A percentile compares a stretch with the other conserved stretches of the same genome.
Conservation (phyloP, 2,888 invertebrate genomes). For the Plagiodera versicolora region DNA sequence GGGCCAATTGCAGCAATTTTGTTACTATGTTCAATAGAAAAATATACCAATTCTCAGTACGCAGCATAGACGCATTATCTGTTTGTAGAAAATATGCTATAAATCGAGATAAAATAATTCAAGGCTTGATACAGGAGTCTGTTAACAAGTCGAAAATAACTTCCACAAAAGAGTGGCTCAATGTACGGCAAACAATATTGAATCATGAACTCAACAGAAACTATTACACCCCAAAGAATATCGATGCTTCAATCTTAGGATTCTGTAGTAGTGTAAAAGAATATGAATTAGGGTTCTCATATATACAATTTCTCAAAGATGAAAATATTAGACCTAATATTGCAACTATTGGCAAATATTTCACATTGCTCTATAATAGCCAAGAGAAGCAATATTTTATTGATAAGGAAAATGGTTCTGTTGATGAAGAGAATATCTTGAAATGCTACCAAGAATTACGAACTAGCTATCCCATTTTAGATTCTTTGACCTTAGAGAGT, state of each 20-base stretch:
- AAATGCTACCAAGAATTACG: constrained; percentile 51
- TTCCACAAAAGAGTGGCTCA: constrained; percentile 35
- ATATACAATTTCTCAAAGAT: constrained; percentile 59
- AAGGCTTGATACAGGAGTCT: not conserved
- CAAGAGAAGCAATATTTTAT: constrained; percentile 40
- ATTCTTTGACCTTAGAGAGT: constrained; percentile 62
- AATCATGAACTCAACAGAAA: constrained; percentile 44
- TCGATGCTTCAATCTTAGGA: constrained; percentile 65
- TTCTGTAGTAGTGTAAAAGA: constrained; percentile 55
- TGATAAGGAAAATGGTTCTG: constrained; percentile 36
- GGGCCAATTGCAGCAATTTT: too few relatives aligned
- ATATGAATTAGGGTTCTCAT: constrained; percentile 60
- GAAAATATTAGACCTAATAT: constrained; percentile 59
- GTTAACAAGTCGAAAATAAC: not conserved
- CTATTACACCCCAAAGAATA: constrained; percentile 56
- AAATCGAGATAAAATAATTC: not conserved
- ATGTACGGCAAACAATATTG: constrained; percentile 55
- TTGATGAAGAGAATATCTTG: constrained; percentile 59
- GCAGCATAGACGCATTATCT: not conserved
- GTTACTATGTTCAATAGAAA: not conserved
- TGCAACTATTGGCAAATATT: constrained; percentile 61
- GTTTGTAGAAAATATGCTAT: not conserved
- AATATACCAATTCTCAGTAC: not conserved
- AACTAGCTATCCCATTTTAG: constrained; percentile 62
- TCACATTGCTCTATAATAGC: constrained; percentile 58